Conservation (phyloP, 2,113 vertebrate genomes). For the Seriola aureovittata region DNA sequence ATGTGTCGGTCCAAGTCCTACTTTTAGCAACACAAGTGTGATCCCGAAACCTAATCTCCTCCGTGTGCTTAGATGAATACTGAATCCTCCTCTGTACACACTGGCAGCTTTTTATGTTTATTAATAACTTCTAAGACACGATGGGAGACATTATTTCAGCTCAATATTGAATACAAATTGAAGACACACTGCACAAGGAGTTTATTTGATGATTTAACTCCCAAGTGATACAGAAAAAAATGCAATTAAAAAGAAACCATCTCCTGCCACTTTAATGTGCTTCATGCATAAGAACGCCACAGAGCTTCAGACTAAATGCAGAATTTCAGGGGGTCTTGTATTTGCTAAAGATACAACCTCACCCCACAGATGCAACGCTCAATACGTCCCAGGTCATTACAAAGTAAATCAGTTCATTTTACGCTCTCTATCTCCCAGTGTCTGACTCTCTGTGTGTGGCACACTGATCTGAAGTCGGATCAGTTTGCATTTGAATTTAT, state of each 20-base stretch:
- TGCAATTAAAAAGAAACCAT: not conserved
- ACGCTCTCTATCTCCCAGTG: conserved; percentile 1
- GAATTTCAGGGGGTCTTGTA: not conserved
- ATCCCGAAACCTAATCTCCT: conserved; percentile 1
- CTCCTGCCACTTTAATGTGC: not conserved
- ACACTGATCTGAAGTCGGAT: conserved; percentile 15
- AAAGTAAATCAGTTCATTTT: conserved; percentile 32
- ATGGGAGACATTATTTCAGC: not conserved
- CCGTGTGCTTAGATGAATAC: conserved; percentile 15
- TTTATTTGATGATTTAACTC: conserved; percentile 24
- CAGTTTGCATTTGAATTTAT: conserved; percentile 27
- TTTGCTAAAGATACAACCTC: not conserved
- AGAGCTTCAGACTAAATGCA: not conserved
- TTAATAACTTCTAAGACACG: conserved; percentile 26
- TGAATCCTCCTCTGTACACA: conserved; percentile 28
- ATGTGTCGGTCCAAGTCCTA: not conserved
- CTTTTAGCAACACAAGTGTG: not conserved
- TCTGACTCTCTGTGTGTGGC: conserved; percentile 18
- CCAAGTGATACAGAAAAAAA: not conserved
- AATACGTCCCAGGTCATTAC: conserved; percentile 17
- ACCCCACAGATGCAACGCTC: conserved; percentile 1
- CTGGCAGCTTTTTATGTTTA: conserved; percentile 15
- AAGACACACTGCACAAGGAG: not conserved
- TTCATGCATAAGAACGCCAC: not conserved
- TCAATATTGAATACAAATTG: not conserved